A percentile compares a stretch with the other conserved stretches of the same genome.
Conservation (phyloP, 2,113 vertebrate genomes). For the Gadus macrocephalus region DNA sequence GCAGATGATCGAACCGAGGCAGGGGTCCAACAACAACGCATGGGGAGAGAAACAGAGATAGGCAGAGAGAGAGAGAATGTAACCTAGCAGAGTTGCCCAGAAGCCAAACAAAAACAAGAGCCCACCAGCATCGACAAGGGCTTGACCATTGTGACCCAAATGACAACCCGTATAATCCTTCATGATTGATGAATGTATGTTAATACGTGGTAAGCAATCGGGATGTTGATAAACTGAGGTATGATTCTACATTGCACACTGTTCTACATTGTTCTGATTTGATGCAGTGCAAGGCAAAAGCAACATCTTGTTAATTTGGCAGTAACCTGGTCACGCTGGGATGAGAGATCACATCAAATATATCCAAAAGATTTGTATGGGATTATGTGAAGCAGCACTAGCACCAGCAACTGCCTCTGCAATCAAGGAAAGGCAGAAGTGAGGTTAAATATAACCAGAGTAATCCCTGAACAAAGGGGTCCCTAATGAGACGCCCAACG, state of each 20-base stretch:
- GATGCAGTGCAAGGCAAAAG: too few relatives aligned
- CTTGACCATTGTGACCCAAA: background rate
- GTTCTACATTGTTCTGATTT: too few relatives aligned
- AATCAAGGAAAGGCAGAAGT: conserved; percentile 32
- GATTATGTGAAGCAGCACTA: too few relatives aligned
- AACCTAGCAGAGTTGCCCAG: conserved; percentile 19
- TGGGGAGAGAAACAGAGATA: background rate
- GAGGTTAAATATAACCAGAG: conserved; percentile 53
- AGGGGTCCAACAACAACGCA: background rate
- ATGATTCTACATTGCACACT: too few relatives aligned
- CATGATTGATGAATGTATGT: too few relatives aligned
- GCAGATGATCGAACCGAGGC: background rate
- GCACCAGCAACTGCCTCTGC: background rate
- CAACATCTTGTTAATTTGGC: too few relatives aligned
- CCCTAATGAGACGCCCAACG: conserved; percentile 30
- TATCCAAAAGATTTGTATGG: too few relatives aligned
- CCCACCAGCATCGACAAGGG: conserved; percentile 20
- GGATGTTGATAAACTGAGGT: too few relatives aligned
- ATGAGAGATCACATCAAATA: too few relatives aligned
- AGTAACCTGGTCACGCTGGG: too few relatives aligned
- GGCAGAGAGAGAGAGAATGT: conserved; percentile 17
- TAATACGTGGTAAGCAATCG: too few relatives aligned
- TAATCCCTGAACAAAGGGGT: conserved; percentile 51
- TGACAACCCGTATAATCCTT: too few relatives aligned
- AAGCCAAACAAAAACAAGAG: conserved; percentile 28